Evolutionary conservation across 2,113 vertebrate genomes (phyloP), one percentile per base, ranked within the genome.

Genomic region (Antennarius striatus): DNA sequence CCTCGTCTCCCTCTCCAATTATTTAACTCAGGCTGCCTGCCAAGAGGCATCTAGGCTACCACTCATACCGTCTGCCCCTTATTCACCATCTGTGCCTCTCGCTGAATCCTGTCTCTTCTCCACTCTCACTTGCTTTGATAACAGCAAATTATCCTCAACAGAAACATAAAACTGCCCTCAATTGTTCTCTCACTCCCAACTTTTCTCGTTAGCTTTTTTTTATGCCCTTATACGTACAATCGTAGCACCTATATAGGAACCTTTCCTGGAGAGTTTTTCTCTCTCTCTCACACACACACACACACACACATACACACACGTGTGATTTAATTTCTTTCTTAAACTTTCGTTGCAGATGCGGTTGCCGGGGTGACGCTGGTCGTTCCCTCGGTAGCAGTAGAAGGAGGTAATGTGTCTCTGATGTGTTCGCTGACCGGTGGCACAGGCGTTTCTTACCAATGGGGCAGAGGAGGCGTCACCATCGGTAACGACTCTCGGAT

Each of bases 391-490:
- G 47, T 88, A 56, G 66, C 90, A 3, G 22, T 90, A 15, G 92
- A 94, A 61, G 83, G 77, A 0, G 17, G 59, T 3, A 93, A 90
- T n/a, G 68, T 90, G 47, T 81, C 91, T 15, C 63, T 94, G 56
- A 72, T n/a, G 1, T 94, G 93, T 63, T 82, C 76, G 39, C 85
- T 85, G 87, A 73, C 84, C 4, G 32, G 60, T 0, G 92, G 92
- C 17, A 90, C 91, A 0, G 64, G 81, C 3, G 47, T 66, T 50
- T 77, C 63, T 0, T 86, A 91, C 61, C 73, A 73, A 46, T 94
- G 92, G 92, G 75, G 75, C 6, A 92, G 90, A 83, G 88, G 55
- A 3, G 86, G 78, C 10, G 5, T 2, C 2, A 8, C 72, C 45
- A 43, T 94, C 65, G 42, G 57, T 4, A 12, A 83, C 0, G 63